Evolutionary conservation across 2,797 vertebrate species (phyloP), one percentile per base, ranked within the genome.

Genomic region (Chelon labrosus): DNA sequence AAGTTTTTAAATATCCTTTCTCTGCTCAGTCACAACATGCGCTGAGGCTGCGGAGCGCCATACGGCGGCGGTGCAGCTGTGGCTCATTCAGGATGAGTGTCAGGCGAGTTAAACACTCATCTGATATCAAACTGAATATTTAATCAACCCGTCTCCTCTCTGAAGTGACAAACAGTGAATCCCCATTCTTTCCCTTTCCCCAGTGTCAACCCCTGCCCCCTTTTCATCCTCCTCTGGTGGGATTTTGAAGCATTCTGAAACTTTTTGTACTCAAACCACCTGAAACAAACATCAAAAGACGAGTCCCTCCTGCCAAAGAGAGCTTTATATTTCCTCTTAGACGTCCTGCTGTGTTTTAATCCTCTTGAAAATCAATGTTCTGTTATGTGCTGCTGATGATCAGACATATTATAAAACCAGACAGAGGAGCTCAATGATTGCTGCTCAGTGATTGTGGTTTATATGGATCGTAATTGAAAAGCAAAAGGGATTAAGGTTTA

Each of bases 51-150:
- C 65, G 41, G 53, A 57, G 42, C 9, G 59, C 42, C 37, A 14
- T 19, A 25, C 55, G 3, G 65, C 60, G 39, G 3, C 13, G 1
- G 35, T 46, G 65, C 82, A 79, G 82, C 84, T 83, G 86, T 2
- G 9, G 42, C 79, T 85, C 82, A 3, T 79, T 69, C 44, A 44
- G 52, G 52, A 61, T 46, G 20, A 62, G 76, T 55, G 76, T 65
- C 83, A 52, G 25, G 39, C 51, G 35, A 81, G 70, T 86, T 86
- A 76, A 84, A 84, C 78, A 70, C 78, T 80, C 70, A 14, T 79
- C 82, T 73, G 59, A 64, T 70, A 80, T 85, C 85, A 85, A 74
- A 70, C 73, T 80, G 83, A 87, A 87, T 87, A 80, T 89, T 80
- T 59, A 75, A 85, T 84, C 71, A 65, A 10, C 10, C 49, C 46